Evolutionary conservation across 2,888 invertebrate genomes (phyloP).

Genomic region (Dryomyza anilis): DNA sequence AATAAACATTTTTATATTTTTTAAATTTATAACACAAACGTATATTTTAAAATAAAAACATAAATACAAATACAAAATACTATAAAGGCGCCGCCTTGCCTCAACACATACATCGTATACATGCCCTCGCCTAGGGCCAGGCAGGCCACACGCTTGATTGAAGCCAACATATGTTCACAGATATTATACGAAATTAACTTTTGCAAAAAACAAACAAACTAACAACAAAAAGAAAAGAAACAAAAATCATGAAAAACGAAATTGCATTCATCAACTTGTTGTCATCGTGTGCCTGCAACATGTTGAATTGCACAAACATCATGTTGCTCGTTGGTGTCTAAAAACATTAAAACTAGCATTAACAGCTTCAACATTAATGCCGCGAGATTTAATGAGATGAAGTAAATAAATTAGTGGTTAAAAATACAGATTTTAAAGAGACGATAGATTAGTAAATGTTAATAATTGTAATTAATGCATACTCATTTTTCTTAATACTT

Average conservation of each 20-base stretch:
- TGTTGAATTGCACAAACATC: not conserved
- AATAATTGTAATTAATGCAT: too few species aligned
- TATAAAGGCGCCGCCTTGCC: slow-evolving; percentile 38
- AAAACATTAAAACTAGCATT: slow-evolving; percentile 4
- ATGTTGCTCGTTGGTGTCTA: not conserved
- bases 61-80: slow-evolving; percentile 27
- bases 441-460: too few species aligned
- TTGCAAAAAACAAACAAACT: not conserved
- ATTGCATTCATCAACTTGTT: slow-evolving; percentile 21
- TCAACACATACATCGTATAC: not conserved
- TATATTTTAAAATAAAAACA: too few species aligned
- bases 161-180: slow-evolving; percentile 57
- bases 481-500: too few species aligned
- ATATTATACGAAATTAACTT: slow-evolving; percentile 50
- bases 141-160: slow-evolving; percentile 48
- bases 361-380: slow-evolving; percentile 1
- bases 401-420: too few species aligned
- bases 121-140: not conserved
- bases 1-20: too few species aligned
- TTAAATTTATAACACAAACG: too few species aligned
- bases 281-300: slow-evolving; percentile 4
- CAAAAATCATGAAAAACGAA: not conserved
- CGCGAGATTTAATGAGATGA: not conserved
- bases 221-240: not conserved
- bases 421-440: too few species aligned